Base-by-base conservation (phyloP, 53 echinoderm and acorn worm genomes). In the Stichopus horrens region DNA sequence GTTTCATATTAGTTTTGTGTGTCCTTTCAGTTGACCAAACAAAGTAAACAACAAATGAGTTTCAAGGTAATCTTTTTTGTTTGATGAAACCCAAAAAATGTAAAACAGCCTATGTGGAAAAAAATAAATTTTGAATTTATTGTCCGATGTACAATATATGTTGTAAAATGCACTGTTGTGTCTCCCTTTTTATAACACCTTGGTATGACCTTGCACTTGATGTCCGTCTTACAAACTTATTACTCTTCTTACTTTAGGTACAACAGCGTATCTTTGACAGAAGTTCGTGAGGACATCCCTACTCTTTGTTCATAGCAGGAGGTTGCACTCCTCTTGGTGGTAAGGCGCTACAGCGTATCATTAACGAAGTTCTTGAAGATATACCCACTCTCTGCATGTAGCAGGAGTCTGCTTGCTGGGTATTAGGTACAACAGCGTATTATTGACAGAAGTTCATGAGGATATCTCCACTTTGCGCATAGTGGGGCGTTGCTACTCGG, bases 401-500 rank as follows among this genome's bases (percentile, higher is more conserved):
- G 55, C n/a, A 54, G 14, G 21, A 75, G 19, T 20, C 18, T 7
- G 7, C 20, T 37, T 37, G 37, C 37, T 37, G 4, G 23, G 74
- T 9, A 13, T n/a, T n/a, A 88, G 88, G 21, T 88, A 88, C 88
- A 88, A 75, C 79, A 88, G 63, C 37, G 51, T 88, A 57, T 88
- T 78, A 23, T 63, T 88, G 14, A 78, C 79, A 8, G 23, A 56
- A 66, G 78, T 77, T n/a, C 53, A 58, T 3, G 74, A 77, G 4
- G 78, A 88, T 58, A 63, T 77, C 21, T 78, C 88, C 20, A 58
- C 77, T 9, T 51, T 88, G 7, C 78, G 79, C 58, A 57, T 19
- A 11, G 23, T 8, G 9, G 23, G 5, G 67, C 11, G 67, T 18
- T 66, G 67, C 37, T 37, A 37, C 37, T 37, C 37, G 37, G 37